Conservation (phyloP, 2,797 vertebrate species). For the Melanotaenia pygmaea region DNA sequence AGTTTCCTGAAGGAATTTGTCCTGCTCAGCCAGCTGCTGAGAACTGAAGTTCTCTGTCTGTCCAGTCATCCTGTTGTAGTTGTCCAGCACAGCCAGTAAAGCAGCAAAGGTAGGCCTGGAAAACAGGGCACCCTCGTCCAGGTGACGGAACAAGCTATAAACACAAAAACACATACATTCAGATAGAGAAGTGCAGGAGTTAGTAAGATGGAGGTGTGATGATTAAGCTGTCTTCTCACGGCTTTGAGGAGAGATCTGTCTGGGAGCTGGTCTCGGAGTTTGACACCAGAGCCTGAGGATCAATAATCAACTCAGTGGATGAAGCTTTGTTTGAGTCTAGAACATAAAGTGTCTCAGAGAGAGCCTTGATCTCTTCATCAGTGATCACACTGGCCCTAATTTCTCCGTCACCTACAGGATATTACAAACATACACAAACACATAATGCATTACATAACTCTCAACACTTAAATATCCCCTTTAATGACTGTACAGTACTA, state of each 20-base stretch:
- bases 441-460: not conserved
- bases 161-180: not conserved
- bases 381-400: conserved; percentile 42
- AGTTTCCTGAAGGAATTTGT: conserved; percentile 77
- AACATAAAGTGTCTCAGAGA: conserved; percentile 81
- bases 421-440: conserved; percentile 15
- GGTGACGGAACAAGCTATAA: conserved; percentile 78
- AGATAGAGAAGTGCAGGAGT: not conserved
- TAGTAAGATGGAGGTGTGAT: not conserved
- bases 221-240: conserved; percentile 64
- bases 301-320: conserved; percentile 72
- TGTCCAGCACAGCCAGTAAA: conserved; percentile 81
- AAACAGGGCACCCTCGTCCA: conserved; percentile 82
- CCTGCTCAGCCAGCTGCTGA: conserved; percentile 81
- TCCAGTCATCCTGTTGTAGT: conserved; percentile 83
- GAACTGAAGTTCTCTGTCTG: conserved; percentile 68
- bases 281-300: conserved; percentile 76
- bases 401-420: conserved; percentile 29
- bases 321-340: conserved; percentile 85
- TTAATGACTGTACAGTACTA: too few species aligned
- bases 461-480: not conserved
- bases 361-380: conserved; percentile 77
- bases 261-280: conserved; percentile 69
- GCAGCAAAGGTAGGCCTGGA: conserved; percentile 82
- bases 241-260: conserved; percentile 72